A percentile compares a stretch with the other conserved stretches of the same genome.
phyloP scores from a whole-genome alignment of 2,888 invertebrate genomes.

The Meta bourneti region DNA sequence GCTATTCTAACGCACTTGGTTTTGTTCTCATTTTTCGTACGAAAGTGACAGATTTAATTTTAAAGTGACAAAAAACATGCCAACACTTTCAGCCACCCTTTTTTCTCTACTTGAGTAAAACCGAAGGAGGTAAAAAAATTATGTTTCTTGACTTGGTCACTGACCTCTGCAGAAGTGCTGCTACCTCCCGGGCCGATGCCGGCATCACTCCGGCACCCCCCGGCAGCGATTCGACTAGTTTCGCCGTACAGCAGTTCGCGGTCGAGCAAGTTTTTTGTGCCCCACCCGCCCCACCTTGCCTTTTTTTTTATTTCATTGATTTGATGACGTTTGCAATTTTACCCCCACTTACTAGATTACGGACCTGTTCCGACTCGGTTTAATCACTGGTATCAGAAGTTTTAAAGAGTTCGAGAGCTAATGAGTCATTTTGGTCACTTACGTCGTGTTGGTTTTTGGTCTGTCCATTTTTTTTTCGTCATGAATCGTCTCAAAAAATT shows the following conservation, averaged over 20 bases:
- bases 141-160: constrained; percentile 27
- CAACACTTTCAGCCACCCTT: neutral
- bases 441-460: neutral
- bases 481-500: too few species aligned
- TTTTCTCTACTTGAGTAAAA: neutral
- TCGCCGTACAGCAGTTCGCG: constrained; percentile 4
- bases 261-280: constrained; percentile 36
- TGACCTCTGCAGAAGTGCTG: constrained; percentile 45
- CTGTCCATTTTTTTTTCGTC: too few species aligned
- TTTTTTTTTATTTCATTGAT: constrained; percentile 37
- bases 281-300: neutral
- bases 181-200: neutral
- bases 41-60: too few species aligned
- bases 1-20: too few species aligned
- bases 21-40: too few species aligned
- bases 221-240: constrained; percentile 42
- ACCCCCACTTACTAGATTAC: constrained; percentile 16
- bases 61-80: neutral
- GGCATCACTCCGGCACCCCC: constrained; percentile 34
- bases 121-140: neutral
- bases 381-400: too few species aligned
- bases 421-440: neutral
- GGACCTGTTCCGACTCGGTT: too few species aligned
- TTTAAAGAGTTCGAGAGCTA: too few species aligned
- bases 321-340: constrained; percentile 19